phyloP scores from a whole-genome alignment of 2,888 invertebrate genomes.

The Microctonus hyperodae region DNA sequence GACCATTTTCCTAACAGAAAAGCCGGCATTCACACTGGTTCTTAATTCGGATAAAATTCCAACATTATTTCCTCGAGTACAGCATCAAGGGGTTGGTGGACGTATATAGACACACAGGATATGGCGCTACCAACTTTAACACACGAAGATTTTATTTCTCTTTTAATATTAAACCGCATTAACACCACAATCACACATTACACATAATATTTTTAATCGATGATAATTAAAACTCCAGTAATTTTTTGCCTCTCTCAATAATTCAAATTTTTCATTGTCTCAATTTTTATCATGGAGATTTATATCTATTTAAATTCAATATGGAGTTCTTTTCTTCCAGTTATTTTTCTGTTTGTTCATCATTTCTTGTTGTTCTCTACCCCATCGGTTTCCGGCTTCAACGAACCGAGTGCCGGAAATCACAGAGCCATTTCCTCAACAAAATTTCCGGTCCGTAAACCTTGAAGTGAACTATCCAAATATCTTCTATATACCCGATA shows the following conservation, averaged over 20 bases:
- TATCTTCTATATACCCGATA: background rate
- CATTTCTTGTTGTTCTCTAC: background rate
- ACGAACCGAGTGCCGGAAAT: constrained; percentile 16
- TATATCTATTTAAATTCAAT: constrained; percentile 9
- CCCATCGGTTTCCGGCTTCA: constrained; percentile 5
- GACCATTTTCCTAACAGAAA: constrained; percentile 11
- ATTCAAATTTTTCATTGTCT: background rate
- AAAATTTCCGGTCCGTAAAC: constrained; percentile 23
- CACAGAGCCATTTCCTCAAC: constrained; percentile 15
- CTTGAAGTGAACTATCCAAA: constrained; percentile 4
- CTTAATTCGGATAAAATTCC: constrained; percentile 41
- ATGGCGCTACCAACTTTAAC: constrained; percentile 10
- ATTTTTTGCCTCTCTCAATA: constrained; percentile 5
- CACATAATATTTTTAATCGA: constrained; percentile 15
- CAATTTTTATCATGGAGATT: background rate
- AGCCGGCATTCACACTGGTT: constrained; percentile 28
- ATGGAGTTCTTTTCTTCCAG: background rate
- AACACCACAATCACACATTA: constrained; percentile 4
- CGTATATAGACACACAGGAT: too few species aligned
- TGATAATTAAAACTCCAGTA: constrained; percentile 8
- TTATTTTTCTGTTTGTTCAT: constrained; percentile 23
- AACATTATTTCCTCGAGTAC: constrained; percentile 18
- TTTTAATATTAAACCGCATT: background rate
- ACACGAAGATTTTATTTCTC: background rate
- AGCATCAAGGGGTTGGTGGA: too few species aligned